Evolutionary conservation across 1,140 invertebrate genomes (phyloP), one percentile per base, ranked within the genome.

Genomic region (Drosophila ohnishii): DNA sequence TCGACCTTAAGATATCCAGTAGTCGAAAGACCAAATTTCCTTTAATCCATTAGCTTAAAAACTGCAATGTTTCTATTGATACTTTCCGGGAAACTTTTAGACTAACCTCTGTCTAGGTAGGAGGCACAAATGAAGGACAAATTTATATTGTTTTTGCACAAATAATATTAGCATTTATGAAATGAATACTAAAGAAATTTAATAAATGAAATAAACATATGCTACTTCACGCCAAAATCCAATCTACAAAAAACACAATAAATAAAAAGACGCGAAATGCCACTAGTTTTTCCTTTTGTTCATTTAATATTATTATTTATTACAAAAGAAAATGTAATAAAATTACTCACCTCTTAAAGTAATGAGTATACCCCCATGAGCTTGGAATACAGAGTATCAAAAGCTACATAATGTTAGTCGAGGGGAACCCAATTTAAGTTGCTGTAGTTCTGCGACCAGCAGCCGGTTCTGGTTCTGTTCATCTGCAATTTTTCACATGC

Each of bases 401-500:
- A 53, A 50, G 45, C 32, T 47, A 37, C 35, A 28, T 59, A 34
- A 56, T 30, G 64, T 58, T 50, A 28, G 69, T 56, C 53, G 35
- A 30, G 45, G 62, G 65, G 82, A 82, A 70, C 72, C 83, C 83
- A 86, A 86, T 86, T 86, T 86, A 78, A 75, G 69, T 71, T 34
- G 50, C 30, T 66, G 62, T 71, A 39, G 42, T 28, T 70, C 72
- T 63, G 65, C 75, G 59, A 80, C 59, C 62, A 47, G 59, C 25
- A 60, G 44, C 56, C 61, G 50, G 47, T 66, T 60, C 48, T 78
- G 51, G 51, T 66, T 40, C 60, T 60, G 56, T 62, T 60, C 62
- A 65, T 80, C 77, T 84, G 69, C 73, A 88, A 88, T 88, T 88
- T 88, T 88, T 88, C 84, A 88, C 84, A 88, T 88, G 75, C 78